Evolutionary conservation across 2,888 invertebrate genomes (phyloP).

Genomic region (Scaptomyza cyrtandrae): DNA sequence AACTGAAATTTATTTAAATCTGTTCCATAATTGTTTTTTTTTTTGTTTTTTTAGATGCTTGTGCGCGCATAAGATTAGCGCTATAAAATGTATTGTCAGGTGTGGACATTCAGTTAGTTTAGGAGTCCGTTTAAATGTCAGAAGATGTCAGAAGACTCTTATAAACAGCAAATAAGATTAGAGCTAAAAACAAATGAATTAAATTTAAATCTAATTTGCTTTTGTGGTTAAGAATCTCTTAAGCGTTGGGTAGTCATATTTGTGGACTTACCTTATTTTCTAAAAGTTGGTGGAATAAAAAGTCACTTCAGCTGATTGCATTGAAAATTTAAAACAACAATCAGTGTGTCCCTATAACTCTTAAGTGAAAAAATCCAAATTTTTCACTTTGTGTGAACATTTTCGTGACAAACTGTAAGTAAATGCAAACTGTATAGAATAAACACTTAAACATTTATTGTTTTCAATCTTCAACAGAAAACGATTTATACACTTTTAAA

Average conservation of each 20-base stretch:
- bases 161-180: neutral
- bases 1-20: slow-evolving; percentile 74
- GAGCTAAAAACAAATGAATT: slow-evolving; percentile 3
- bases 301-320: slow-evolving; percentile 16
- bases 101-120: slow-evolving; percentile 46
- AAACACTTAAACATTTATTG: neutral
- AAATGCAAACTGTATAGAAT: slow-evolving; percentile 1
- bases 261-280: too few species aligned
- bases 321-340: too few species aligned
- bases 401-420: too few species aligned
- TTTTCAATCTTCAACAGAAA: slow-evolving; percentile 17
- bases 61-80: slow-evolving; percentile 69
- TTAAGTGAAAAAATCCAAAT: too few species aligned
- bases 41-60: slow-evolving; percentile 26
- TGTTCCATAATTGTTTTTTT: slow-evolving; percentile 69
- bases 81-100: slow-evolving; percentile 59
- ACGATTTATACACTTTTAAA: slow-evolving; percentile 27
- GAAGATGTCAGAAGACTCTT: slow-evolving; percentile 26
- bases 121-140: slow-evolving; percentile 50
- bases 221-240: too few species aligned
- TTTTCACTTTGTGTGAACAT: too few species aligned
- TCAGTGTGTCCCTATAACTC: too few species aligned
- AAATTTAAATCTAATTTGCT: neutral
- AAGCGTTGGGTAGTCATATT: too few species aligned
- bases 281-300: neutral